Percentiles rank a stretch among this genome's conserved stretches.
Conservation (phyloP, 2,888 invertebrate species). For the Cataglyphis rosenhaueri region DNA sequence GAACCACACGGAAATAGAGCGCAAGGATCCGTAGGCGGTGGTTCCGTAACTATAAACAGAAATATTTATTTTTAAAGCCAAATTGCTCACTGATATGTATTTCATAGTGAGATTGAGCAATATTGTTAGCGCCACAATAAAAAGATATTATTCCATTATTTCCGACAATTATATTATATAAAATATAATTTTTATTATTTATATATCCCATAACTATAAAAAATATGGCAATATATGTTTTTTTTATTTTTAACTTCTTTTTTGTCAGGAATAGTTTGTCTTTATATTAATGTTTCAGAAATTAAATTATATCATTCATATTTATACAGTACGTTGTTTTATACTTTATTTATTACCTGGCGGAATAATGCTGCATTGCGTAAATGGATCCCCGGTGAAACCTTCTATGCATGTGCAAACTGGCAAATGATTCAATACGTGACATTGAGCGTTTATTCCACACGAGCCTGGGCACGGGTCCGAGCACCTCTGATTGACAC, state of each 20-base stretch:
- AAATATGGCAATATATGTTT: neutral
- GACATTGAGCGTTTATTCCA: slow-evolving; percentile 92
- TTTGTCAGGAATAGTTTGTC: neutral
- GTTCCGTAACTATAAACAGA: slow-evolving; percentile 62
- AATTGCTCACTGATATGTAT: neutral
- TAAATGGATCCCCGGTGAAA: slow-evolving; percentile 93
- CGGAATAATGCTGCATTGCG: slow-evolving; percentile 89
- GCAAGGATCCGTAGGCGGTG: slow-evolving; percentile 87
- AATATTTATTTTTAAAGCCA: neutral
- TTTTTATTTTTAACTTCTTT: neutral
- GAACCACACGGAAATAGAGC: slow-evolving; percentile 91
- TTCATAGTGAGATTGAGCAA: neutral
- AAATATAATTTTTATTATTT: no score
- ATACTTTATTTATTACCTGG: slow-evolving; percentile 65
- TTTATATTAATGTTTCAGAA: neutral
- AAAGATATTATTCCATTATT: neutral
- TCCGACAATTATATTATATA: neutral
- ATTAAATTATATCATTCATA: neutral
- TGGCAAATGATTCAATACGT: slow-evolving; percentile 93
- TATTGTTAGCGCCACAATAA: neutral
- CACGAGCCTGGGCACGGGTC: slow-evolving; percentile 95
- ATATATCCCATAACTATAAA: no score
- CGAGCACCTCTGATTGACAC: slow-evolving; percentile 92
- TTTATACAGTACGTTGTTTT: neutral
- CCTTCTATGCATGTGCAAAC: slow-evolving; percentile 92